Evolutionary conservation across 2,888 invertebrate species (phyloP), one percentile per base, ranked within the genome.

Genomic region (Dolichomitus sp.): DNA sequence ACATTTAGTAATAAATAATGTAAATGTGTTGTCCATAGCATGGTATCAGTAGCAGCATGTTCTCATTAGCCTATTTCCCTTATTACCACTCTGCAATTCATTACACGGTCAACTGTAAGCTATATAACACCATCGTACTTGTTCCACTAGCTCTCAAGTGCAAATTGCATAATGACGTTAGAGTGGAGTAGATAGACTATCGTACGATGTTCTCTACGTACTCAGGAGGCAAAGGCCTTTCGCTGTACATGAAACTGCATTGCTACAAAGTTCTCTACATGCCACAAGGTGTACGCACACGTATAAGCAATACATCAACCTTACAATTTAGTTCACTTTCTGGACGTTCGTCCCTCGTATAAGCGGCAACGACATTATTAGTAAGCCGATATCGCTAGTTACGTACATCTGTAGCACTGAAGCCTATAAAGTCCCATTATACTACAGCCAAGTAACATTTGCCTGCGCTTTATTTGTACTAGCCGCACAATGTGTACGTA

Each of bases 351-450:
- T 19, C 52, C 37, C 45, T 27, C 12, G 65, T 65, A n/a, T 42
- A 27, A 27, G 54, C 75, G 48, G 30, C 79, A 79, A 79, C 75
- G 79, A 52, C 78, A 74, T 79, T 75, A 79, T 82, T 82, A 82
- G 82, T 82, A 82, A 82, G 75, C 63, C 45, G 77, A 82, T 82
- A 75, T 73, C 42, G 65, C 45, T 65, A 45, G 65, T 42, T 65
- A 27, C 65, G 65, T 27, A 42, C 27, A 65, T 27, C 65, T 45
- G 6, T 2, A 23, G 27, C 7, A 23, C 2, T 14, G 65, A 19
- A 45, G 45, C 42, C 23, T 42, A 3, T 37, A 14, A 14, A 37
- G 19, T 23, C 37, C 2, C 12, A 37, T 45, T 19, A 33, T 23
- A 23, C 33, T 37, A 52, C 7, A 7, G 52, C 30, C 23, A 9